Evolutionary conservation across 2,797 vertebrate species (phyloP).

Genomic region (Sternarchorhynchus goeldii): DNA sequence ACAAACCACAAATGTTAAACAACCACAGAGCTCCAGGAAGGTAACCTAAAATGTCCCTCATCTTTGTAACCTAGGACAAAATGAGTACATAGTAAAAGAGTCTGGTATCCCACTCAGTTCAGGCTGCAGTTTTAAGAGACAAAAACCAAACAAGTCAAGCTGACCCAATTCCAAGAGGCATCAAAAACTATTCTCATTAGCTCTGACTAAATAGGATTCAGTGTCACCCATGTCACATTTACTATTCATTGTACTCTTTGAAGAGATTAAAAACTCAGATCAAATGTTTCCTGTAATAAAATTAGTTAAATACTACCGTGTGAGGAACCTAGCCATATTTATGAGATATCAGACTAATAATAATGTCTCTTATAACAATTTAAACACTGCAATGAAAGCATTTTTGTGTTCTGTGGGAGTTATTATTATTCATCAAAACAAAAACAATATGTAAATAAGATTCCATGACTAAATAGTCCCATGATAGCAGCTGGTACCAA

Average conservation of each 20-base stretch:
- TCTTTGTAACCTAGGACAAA: background rate
- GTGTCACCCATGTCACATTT: background rate
- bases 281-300: conserved; percentile 5
- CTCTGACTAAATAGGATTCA: conserved; percentile 19
- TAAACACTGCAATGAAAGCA: background rate
- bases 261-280: background rate
- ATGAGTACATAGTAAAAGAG: background rate
- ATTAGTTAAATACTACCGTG: background rate
- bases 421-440: conserved; percentile 5
- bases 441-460: conserved; percentile 2
- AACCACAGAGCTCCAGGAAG: background rate
- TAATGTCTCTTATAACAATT: background rate
- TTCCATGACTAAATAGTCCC: background rate
- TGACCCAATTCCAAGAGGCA: background rate
- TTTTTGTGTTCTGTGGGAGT: background rate
- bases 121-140: background rate
- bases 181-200: conserved; percentile 5
- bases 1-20: background rate
- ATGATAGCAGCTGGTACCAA: background rate
- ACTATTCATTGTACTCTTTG: conserved; percentile 2
- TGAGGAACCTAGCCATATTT: background rate
- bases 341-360: conserved; percentile 7
- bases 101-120: background rate
- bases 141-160: background rate
- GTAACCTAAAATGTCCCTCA: too few species aligned